phyloP scores from a whole-genome alignment of 2,113 vertebrate genomes.

The Percopsis transmontana region DNA sequence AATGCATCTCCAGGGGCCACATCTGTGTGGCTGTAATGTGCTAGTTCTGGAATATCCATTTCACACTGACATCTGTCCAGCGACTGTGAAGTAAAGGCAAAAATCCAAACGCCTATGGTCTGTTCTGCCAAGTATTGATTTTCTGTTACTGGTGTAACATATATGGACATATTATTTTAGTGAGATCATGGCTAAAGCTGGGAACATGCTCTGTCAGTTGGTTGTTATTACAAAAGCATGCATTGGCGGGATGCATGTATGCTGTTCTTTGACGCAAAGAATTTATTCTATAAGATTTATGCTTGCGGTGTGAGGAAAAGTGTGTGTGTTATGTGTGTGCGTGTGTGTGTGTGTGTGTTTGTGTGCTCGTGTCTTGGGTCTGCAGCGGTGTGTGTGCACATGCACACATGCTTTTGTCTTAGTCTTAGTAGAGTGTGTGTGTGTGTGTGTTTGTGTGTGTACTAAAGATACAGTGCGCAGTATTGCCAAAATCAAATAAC shows the following conservation, averaged over 20 bases:
- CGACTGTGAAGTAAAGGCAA: conserved; percentile 49
- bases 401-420: too few species aligned
- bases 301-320: conserved; percentile 8
- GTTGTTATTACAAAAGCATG: conserved; percentile 18
- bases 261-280: neutral
- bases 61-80: conserved; percentile 74
- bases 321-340: neutral
- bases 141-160: conserved; percentile 66
- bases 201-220: conserved; percentile 37
- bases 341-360: neutral
- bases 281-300: neutral
- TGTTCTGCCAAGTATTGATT: conserved; percentile 69
- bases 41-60: conserved; percentile 66
- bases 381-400: too few species aligned
- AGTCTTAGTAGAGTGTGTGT: too few species aligned
- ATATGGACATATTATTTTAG: conserved; percentile 46
- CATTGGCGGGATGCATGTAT: neutral
- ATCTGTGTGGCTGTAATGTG: conserved; percentile 66
- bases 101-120: conserved; percentile 63
- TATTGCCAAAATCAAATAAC: too few species aligned
- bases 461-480: too few species aligned
- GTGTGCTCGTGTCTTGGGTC: neutral
- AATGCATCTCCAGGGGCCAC: conserved; percentile 38
- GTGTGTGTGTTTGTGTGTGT: neutral
- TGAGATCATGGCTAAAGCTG: conserved; percentile 52